phyloP scores from a whole-genome alignment of 2,888 invertebrate species.

The Oxystoma pomonae region DNA sequence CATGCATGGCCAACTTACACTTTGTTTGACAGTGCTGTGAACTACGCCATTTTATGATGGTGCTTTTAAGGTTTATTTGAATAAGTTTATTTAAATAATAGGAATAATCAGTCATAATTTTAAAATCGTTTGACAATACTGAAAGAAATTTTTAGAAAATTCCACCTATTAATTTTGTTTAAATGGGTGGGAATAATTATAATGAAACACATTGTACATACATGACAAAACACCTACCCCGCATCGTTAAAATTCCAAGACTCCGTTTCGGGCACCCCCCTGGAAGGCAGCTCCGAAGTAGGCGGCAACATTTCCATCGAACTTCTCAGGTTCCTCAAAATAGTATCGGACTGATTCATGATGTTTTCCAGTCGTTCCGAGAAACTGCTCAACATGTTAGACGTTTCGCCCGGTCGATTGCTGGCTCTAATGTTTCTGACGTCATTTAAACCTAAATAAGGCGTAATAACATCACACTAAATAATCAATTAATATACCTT shows the following conservation, averaged over 20 bases:
- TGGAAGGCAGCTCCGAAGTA: conserved; percentile 8
- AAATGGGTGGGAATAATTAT: too few species aligned
- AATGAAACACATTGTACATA: too few species aligned
- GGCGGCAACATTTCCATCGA: conserved; percentile 38
- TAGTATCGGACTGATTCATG: conserved; percentile 44
- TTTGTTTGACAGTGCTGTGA: too few species aligned
- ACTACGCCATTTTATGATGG: too few species aligned
- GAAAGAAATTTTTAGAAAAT: too few species aligned
- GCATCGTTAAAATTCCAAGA: conserved; percentile 35
- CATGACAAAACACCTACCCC: conserved; percentile 32
- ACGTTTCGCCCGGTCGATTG: conserved; percentile 39
- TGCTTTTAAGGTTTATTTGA: too few species aligned
- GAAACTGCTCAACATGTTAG: conserved; percentile 44
- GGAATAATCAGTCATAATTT: too few species aligned
- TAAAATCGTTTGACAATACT: too few species aligned
- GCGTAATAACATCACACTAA: background rate
- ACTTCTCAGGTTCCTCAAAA: conserved; percentile 42
- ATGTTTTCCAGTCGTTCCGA: conserved; percentile 44
- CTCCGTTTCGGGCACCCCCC: conserved; percentile 12
- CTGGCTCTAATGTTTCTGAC: conserved; percentile 39
- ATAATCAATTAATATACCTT: too few species aligned
- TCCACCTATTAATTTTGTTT: too few species aligned
- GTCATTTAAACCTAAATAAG: conserved; percentile 32
- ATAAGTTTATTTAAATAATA: too few species aligned
- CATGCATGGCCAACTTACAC: too few species aligned